These are phyloP conservation scores for Thecocarcelia acutangulata DNA, from an alignment of 2,888 invertebrate species.

Conservation along the genomic window DNA sequence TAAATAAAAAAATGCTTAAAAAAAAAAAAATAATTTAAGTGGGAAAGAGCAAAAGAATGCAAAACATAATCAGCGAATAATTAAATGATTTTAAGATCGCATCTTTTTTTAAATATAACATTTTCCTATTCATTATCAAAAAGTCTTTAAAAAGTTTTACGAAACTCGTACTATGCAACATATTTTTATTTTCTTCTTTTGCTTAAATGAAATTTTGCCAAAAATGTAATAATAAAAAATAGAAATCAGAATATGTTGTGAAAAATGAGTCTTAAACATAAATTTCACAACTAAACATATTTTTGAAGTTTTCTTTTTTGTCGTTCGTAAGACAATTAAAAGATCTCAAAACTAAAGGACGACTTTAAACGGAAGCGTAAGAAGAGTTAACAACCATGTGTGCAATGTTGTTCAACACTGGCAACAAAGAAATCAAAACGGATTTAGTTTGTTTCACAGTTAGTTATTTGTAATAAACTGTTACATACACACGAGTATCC, in stretches of 20 bases:
- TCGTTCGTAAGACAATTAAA: conserved; percentile 43
- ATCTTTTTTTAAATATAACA: too few relatives aligned
- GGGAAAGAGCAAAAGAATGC: too few relatives aligned
- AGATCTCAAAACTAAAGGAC: conserved; percentile 41
- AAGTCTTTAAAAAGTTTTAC: too few relatives aligned
- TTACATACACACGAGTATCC: conserved; percentile 33
- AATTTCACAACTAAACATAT: conserved; percentile 43
- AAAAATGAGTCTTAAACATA: background rate
- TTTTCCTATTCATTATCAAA: too few relatives aligned
- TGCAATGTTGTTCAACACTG: conserved; percentile 61
- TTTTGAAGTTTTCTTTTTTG: conserved; percentile 16
- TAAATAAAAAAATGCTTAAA: too few relatives aligned
- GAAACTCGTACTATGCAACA: too few relatives aligned
- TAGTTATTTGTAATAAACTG: conserved; percentile 54
- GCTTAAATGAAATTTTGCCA: too few relatives aligned
- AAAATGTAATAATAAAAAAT: background rate
- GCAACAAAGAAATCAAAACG: conserved; percentile 23
- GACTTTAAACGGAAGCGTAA: conserved; percentile 46
- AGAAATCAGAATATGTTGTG: background rate
- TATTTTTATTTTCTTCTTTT: too few relatives aligned
- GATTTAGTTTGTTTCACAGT: conserved; percentile 43
- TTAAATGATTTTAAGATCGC: too few relatives aligned
- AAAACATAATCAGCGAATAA: too few relatives aligned
- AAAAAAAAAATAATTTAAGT: too few relatives aligned
- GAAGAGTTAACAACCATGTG: conserved; percentile 64